A percentile compares a stretch with the other conserved stretches of the same genome.
These are phyloP conservation scores for Hydriomena furcata DNA, from an alignment of 2,888 invertebrate species.

Conservation along the genomic window DNA sequence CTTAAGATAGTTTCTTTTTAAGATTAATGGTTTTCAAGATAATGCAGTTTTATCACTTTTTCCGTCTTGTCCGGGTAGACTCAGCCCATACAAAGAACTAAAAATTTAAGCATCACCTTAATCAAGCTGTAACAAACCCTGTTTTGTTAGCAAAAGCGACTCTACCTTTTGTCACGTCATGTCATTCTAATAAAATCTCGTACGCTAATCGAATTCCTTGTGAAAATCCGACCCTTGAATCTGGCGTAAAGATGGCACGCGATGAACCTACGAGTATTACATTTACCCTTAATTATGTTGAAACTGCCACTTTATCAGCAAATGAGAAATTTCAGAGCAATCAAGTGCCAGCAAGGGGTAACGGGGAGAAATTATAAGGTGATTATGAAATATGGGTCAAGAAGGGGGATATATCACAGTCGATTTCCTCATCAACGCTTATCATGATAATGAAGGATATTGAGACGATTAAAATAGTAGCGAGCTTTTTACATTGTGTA, in stretches of 20 bases:
- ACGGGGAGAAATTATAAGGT: slow-evolving; percentile 28
- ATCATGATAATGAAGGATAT: slow-evolving; percentile 6
- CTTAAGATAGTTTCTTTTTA: too few species aligned
- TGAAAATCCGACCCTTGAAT: slow-evolving; percentile 7
- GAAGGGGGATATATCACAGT: slow-evolving; percentile 7
- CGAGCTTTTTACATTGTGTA: neutral
- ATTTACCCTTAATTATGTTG: slow-evolving; percentile 31
- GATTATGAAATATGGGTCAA: slow-evolving; percentile 35
- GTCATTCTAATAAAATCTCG: neutral
- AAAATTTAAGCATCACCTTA: too few species aligned
- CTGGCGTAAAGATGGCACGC: neutral
- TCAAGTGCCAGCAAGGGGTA: slow-evolving; percentile 25
- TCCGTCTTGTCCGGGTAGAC: too few species aligned
- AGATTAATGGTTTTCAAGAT: too few species aligned
- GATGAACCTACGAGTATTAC: slow-evolving; percentile 17
- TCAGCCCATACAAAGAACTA: too few species aligned
- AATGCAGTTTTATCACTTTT: too few species aligned
- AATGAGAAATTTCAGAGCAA: slow-evolving; percentile 38
- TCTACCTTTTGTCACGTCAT: too few species aligned
- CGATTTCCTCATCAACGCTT: slow-evolving; percentile 9
- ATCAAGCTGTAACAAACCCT: too few species aligned
- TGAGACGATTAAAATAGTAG: slow-evolving; percentile 2
- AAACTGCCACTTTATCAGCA: slow-evolving; percentile 37
- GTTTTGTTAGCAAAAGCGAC: too few species aligned
- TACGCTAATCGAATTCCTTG: neutral